Evolutionary conservation across 1,140 invertebrate species (phyloP), one percentile per base, ranked within the genome.

Genomic region (Centruroides vittatus): DNA sequence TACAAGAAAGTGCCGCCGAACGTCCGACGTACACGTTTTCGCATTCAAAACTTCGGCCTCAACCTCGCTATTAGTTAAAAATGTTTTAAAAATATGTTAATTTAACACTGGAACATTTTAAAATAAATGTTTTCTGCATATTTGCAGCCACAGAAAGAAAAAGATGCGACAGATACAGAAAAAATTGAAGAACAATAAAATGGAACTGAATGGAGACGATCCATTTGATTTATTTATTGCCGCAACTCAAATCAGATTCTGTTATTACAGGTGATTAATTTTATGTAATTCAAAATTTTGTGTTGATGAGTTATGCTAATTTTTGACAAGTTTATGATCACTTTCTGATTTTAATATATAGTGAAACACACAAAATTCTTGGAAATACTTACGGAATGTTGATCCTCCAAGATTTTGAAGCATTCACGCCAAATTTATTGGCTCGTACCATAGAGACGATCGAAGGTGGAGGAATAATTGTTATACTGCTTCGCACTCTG

Each of bases 361-460:
- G 67, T 57, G 95, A 99, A 75, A 98, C 95, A 8, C 93, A 98
- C 73, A 93, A 93, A 70, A 97, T 99, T 72, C 79, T 99, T 3
- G 97, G 97, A 58, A 93, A 95, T 65, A 99, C 96, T 1, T 99
- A 88, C 78, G 67, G 68, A 23, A 70, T 70, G 69, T 59, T 68
- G 50, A 63, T 71, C 61, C 76, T 77, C 11, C 73, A 93, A 84
- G 96, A 99, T 78, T 99, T 99, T 80, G 96, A 99, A 80, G 95
- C 95, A 3, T 69, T 99, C 1, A 99, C 96, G n/a, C 97, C 97
- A 6, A 99, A 99, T 76, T 79, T 98, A 52, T 78, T 99, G 70
- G 97, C 97, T 0, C 78, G 96, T 65, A 98, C 96, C 6, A 84
- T 99, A 66, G 97, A 99, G 80, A 99, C 97, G 0, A 91, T 99